Evolutionary conservation across 2,888 invertebrate species (phyloP).

Genomic region (Lasioglossum figueresi): DNA sequence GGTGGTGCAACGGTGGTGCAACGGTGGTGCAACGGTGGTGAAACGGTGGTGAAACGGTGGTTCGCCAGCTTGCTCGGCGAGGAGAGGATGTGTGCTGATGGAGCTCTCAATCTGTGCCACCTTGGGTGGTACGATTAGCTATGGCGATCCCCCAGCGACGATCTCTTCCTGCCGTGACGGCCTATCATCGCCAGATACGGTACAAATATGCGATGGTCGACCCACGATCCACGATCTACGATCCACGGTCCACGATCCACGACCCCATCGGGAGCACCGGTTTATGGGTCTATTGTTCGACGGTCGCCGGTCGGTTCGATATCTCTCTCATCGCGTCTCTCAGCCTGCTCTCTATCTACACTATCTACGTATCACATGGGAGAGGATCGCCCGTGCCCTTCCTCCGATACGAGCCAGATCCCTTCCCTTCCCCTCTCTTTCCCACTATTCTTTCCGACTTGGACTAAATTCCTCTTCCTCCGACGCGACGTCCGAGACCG

Average conservation of each 20-base stretch:
- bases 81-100: slow-evolving; percentile 82
- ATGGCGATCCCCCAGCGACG: slow-evolving; percentile 80
- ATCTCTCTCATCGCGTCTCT: slow-evolving; percentile 21
- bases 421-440: slow-evolving; percentile 25
- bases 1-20: too few relatives aligned
- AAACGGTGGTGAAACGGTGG: slow-evolving; percentile 22
- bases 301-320: slow-evolving; percentile 39
- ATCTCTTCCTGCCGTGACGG: slow-evolving; percentile 81
- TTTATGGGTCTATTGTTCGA: slow-evolving; percentile 64
- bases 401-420: slow-evolving; percentile 39
- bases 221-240: slow-evolving; percentile 57
- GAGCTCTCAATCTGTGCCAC: slow-evolving; percentile 83
- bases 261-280: slow-evolving; percentile 71
- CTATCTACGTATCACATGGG: slow-evolving; percentile 4
- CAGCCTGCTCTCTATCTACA: slow-evolving; percentile 20
- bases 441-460: slow-evolving; percentile 33
- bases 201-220: slow-evolving; percentile 69
- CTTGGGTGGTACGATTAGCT: slow-evolving; percentile 83
- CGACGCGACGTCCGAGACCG: slow-evolving; percentile 26
- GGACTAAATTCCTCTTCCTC: slow-evolving; percentile 61
- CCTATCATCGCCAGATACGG: slow-evolving; percentile 76
- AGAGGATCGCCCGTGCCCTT: slow-evolving; percentile 26
- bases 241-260: slow-evolving; percentile 38
- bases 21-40: slow-evolving; percentile 9
- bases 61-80: slow-evolving; percentile 54